Evolutionary conservation across 2,888 invertebrate species (phyloP).

Genomic region (Pocota personata): DNA sequence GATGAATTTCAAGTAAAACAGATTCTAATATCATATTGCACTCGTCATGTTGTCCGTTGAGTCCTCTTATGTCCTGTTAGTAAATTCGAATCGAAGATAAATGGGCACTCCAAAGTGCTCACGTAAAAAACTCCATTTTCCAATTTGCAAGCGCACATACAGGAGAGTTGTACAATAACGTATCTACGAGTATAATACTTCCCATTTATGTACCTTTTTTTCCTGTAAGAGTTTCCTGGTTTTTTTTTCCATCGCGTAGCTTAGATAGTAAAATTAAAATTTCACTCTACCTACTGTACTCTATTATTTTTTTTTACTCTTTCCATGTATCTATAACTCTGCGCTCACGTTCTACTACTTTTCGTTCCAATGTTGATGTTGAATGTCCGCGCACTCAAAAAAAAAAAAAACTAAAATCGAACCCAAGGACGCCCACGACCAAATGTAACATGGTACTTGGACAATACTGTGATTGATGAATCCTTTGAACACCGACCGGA

Average conservation of each 20-base stretch:
- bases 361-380: conserved; percentile 12
- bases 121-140: not conserved
- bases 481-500: conserved; percentile 88
- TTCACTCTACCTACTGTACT: not conserved
- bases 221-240: not conserved
- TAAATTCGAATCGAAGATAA: not conserved
- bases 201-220: not conserved
- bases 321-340: conserved; percentile 34
- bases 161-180: not conserved
- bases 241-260: not conserved
- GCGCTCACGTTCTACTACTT: not conserved
- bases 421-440: conserved; percentile 89
- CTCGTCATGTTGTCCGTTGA: not conserved
- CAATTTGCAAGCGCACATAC: not conserved
- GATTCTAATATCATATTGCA: too few species aligned
- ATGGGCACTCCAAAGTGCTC: not conserved
- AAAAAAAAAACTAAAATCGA: conserved; percentile 22
- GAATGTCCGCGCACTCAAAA: not conserved
- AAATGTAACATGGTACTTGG: conserved; percentile 92
- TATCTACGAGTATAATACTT: too few species aligned
- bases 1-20: too few species aligned
- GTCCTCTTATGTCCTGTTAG: not conserved
- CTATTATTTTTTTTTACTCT: conserved; percentile 19
- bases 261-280: conserved; percentile 4
- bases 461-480: conserved; percentile 92